A percentile compares a stretch with the other conserved stretches of the same genome.
These are phyloP conservation scores for Cloeon dipterum DNA, from an alignment of 2,888 invertebrate genomes.

Conservation along the genomic window DNA sequence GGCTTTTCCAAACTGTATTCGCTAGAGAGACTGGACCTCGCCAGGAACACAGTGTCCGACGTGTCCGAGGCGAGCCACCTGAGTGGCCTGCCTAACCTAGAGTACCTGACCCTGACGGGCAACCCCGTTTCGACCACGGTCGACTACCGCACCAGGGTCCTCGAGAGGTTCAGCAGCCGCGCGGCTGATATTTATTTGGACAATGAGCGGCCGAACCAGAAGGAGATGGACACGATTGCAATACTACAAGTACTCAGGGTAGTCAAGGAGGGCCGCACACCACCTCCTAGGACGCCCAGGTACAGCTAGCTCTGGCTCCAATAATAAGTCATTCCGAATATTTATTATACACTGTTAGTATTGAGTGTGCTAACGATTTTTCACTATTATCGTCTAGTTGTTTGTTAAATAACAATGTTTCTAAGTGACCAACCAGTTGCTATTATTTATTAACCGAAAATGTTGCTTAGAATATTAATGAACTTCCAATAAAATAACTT, in stretches of 20 bases:
- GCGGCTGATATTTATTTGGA: conserved; percentile 70
- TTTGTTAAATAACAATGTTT: too few relatives aligned
- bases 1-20: conserved; percentile 70
- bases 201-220: conserved; percentile 63
- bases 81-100: conserved; percentile 62
- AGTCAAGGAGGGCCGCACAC: conserved; percentile 41
- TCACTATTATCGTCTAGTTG: too few relatives aligned
- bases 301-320: too few relatives aligned
- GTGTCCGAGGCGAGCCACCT: conserved; percentile 62
- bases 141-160: conserved; percentile 76
- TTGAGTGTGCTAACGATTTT: too few relatives aligned
- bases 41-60: conserved; percentile 59
- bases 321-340: too few relatives aligned
- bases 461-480: too few relatives aligned
- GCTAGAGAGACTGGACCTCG: conserved; percentile 61
- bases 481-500: too few relatives aligned
- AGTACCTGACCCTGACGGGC: conserved; percentile 64
- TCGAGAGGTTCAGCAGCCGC: conserved; percentile 67
- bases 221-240: conserved; percentile 78
- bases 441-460: too few relatives aligned
- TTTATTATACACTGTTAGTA: too few relatives aligned
- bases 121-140: conserved; percentile 70
- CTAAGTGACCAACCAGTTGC: too few relatives aligned
- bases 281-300: background rate
- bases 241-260: conserved; percentile 69